Evolutionary conservation across 2,113 vertebrate species (phyloP), one percentile per base, ranked within the genome.

Genomic region (Charadrius vociferus): DNA sequence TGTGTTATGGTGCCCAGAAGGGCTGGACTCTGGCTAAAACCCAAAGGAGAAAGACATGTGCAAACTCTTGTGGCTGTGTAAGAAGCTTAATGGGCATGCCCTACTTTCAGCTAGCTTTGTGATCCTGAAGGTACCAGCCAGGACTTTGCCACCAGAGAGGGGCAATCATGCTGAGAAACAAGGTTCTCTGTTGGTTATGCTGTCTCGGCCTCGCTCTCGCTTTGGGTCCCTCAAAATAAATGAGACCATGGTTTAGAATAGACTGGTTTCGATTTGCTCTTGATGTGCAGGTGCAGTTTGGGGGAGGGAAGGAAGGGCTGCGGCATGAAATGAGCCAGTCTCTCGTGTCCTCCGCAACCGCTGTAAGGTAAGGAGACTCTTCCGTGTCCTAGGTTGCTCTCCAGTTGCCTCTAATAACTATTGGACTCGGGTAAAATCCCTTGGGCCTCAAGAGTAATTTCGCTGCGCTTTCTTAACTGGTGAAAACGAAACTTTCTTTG

Each of bases 211-310:
- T 75, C 3, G 26, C 85, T 91, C 87, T 91, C 3, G 3, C 75
- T 95, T 80, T 71, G 78, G 41, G 81, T 70, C 84, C 90, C 87
- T 93, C 89, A 93, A 77, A 91, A 96, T 86, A 97, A 95, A 94
- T 41, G 84, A 95, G 89, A 81, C 62, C 45, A 47, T 49, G 65
- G 81, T 93, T 95, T 73, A 96, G 89, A 96, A 96, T 36, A 93
- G 91, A 30, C 86, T 90, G 67, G 84, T 97, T 97, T 96, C 55
- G 3, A 94, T 95, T 93, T 82, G 91, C 68, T 96, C 78, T 95
- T 10, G 11, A 66, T 73, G 37, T 95, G 94, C 93, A 97, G 96
- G 97, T 96, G 96, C 94, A 94, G 79, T 47, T 67, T 71, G 67
- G 89, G 95, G 96, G 93, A 86, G 88, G 90, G 91, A 94, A 88